These are phyloP conservation scores for Lithobates sylvaticus DNA, from an alignment of 2,797 vertebrate species.

Conservation along the genomic window DNA sequence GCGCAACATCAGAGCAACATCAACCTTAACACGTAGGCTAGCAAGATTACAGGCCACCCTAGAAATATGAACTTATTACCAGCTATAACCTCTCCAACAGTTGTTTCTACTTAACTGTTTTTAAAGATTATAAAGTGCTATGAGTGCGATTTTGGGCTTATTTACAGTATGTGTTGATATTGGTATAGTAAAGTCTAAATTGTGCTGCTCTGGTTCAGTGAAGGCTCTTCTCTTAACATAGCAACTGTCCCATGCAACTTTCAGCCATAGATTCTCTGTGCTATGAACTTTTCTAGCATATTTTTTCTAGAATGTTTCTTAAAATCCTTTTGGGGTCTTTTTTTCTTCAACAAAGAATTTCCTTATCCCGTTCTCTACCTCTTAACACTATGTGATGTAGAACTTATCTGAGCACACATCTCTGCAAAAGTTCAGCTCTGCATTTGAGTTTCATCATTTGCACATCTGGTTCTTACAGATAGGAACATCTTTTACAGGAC, in stretches of 20 bases:
- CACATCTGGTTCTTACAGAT: conserved; percentile 40
- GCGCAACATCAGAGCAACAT: not conserved
- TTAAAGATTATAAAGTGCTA: no score
- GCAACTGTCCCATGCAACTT: not conserved
- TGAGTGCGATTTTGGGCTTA: not conserved
- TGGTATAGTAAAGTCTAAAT: not conserved
- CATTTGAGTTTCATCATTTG: conserved; percentile 15
- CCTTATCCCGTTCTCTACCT: conserved; percentile 18
- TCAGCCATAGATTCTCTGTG: not conserved
- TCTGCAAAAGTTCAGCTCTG: conserved; percentile 13
- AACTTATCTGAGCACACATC: conserved; percentile 25
- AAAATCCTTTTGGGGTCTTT: not conserved
- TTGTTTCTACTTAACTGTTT: not conserved
- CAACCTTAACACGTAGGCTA: not conserved
- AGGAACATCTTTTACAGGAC: conserved; percentile 23
- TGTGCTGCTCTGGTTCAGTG: not conserved
- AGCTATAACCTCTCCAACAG: not conserved
- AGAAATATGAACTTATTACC: not conserved
- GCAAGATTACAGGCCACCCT: not conserved
- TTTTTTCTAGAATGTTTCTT: not conserved
- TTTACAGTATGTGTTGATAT: not conserved
- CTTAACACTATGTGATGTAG: not conserved
- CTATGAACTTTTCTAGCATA: not conserved
- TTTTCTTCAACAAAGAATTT: conserved; percentile 7
- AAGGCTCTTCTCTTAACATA: not conserved